These are phyloP conservation scores for Temnothorax rugatulus DNA, from an alignment of 2,888 invertebrate species.

Conservation along the genomic window DNA sequence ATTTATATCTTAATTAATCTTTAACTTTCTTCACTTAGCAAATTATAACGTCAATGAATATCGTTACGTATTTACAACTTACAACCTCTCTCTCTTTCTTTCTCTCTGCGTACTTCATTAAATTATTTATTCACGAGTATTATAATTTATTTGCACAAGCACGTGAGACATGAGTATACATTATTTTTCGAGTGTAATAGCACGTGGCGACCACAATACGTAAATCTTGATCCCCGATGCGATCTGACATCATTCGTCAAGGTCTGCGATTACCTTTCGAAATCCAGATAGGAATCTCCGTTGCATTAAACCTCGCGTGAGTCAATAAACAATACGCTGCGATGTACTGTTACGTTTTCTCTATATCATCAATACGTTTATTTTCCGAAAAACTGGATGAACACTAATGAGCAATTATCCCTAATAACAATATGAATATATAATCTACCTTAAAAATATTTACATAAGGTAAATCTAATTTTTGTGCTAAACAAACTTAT, in stretches of 20 bases:
- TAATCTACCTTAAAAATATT: not conserved
- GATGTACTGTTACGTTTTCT: not conserved
- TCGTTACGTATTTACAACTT: not conserved
- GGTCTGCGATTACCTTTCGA: slow-evolving; percentile 64
- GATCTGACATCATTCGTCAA: slow-evolving; percentile 74
- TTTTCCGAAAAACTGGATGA: not conserved
- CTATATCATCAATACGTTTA: not conserved
- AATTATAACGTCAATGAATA: not conserved
- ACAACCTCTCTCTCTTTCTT: not conserved
- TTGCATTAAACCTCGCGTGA: slow-evolving; percentile 52
- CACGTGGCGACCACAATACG: slow-evolving; percentile 73
- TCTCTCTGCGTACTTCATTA: not conserved
- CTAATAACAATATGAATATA: not conserved
- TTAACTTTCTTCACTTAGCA: not conserved
- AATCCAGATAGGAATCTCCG: slow-evolving; percentile 66
- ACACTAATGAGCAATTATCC: not conserved
- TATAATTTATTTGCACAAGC: slow-evolving; percentile 58
- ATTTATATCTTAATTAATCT: not conserved
- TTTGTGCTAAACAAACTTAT: not conserved
- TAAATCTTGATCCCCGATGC: slow-evolving; percentile 72
- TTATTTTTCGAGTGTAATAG: slow-evolving; percentile 60
- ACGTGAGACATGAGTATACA: slow-evolving; percentile 30
- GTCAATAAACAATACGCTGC: not conserved
- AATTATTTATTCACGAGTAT: slow-evolving; percentile 50
- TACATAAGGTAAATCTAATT: not conserved